Conservation (phyloP, 2,113 vertebrate species). For the Columba janthina region DNA sequence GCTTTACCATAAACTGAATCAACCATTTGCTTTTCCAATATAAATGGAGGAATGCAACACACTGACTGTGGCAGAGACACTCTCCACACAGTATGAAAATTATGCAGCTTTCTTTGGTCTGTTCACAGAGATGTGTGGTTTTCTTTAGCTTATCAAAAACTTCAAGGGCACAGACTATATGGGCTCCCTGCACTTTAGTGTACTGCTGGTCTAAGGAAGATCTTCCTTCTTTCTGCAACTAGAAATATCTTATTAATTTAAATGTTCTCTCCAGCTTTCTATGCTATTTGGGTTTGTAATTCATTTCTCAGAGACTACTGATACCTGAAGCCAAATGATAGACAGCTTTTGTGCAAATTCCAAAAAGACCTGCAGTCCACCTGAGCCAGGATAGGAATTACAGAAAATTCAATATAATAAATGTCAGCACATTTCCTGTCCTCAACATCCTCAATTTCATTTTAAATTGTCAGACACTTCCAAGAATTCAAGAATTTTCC, state of each 20-base stretch:
- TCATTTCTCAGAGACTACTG: neutral
- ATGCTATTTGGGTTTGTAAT: neutral
- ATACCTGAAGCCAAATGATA: neutral
- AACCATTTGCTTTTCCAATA: neutral
- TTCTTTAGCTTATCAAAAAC: neutral
- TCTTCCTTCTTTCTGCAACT: neutral
- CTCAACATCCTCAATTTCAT: neutral
- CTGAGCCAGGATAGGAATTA: neutral
- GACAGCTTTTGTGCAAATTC: neutral
- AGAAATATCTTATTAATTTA: neutral
- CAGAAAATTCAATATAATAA: neutral
- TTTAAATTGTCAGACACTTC: neutral
- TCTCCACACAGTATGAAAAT: neutral
- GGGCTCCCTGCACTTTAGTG: neutral
- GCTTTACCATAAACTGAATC: neutral
- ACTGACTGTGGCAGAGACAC: neutral
- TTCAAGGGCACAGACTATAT: neutral
- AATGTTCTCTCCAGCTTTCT: neutral
- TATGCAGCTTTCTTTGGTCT: neutral
- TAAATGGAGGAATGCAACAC: neutral
- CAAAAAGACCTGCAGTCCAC: neutral
- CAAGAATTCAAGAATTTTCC: neutral
- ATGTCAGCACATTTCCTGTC: neutral
- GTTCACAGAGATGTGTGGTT: neutral
- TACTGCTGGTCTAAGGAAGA: neutral